A percentile compares a stretch with the other conserved stretches of the same genome.
phyloP scores from a whole-genome alignment of 1,140 invertebrate genomes.

The Diuraphis noxia region DNA sequence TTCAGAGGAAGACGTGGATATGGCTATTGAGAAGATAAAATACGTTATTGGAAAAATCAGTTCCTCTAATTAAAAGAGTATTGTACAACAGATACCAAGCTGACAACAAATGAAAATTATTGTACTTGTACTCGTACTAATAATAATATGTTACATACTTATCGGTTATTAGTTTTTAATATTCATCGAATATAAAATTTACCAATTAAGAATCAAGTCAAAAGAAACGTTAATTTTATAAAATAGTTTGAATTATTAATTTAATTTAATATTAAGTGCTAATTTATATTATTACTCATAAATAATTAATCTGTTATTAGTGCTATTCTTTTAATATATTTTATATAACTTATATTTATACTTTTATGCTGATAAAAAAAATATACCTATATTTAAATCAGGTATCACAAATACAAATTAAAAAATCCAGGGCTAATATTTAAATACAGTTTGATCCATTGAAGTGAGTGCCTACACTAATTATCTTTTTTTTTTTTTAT shows the following conservation, averaged over 20 bases:
- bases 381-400: background rate
- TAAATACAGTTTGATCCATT: no score
- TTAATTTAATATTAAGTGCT: background rate
- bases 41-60: conserved; percentile 63
- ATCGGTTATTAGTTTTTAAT: background rate
- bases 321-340: background rate
- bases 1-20: conserved; percentile 66
- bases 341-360: background rate
- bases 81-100: background rate
- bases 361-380: background rate
- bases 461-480: no score
- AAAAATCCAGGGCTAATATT: background rate
- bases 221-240: background rate
- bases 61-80: background rate
- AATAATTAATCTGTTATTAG: background rate
- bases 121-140: no score
- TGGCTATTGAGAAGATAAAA: conserved; percentile 68
- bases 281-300: background rate
- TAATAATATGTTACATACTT: background rate
- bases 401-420: background rate
- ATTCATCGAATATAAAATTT: background rate
- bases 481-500: no score
- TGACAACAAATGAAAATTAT: background rate
- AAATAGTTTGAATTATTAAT: background rate
- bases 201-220: background rate